Evolutionary conservation across 2,888 invertebrate genomes (phyloP).

Genomic region (Eretmocerus hayati): DNA sequence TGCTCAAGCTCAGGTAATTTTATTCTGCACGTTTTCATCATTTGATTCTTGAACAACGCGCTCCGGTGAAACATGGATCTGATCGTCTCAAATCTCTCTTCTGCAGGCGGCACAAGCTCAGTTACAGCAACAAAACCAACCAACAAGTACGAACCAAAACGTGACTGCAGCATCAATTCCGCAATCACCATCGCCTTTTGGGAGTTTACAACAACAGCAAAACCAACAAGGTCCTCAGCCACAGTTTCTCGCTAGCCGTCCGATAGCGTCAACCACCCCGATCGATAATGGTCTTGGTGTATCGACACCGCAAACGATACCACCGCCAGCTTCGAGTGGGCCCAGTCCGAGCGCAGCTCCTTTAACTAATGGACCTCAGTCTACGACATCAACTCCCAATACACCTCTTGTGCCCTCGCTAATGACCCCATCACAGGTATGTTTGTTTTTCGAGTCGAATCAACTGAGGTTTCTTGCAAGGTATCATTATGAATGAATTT

Average conservation of each 20-base stretch:
- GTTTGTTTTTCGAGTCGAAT: no score
- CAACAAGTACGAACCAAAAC: conserved; percentile 42
- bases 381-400: conserved; percentile 44
- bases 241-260: conserved; percentile 48
- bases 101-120: neutral
- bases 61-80: neutral
- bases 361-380: conserved; percentile 43
- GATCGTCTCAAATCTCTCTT: neutral
- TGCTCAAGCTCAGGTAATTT: conserved; percentile 35
- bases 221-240: conserved; percentile 49
- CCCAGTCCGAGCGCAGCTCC: conserved; percentile 40
- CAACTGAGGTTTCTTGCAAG: no score
- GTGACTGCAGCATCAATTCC: conserved; percentile 36
- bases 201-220: conserved; percentile 48
- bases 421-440: conserved; percentile 56
- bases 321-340: conserved; percentile 41
- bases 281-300: conserved; percentile 45
- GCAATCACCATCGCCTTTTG: conserved; percentile 55
- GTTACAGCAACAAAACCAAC: no score
- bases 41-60: no score
- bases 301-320: conserved; percentile 50
- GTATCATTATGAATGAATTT: no score
- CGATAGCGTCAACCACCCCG: conserved; percentile 39
- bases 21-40: no score
- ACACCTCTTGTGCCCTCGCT: conserved; percentile 49